phyloP scores from a whole-genome alignment of 2,113 vertebrate species.

The Callionymus lyra region DNA sequence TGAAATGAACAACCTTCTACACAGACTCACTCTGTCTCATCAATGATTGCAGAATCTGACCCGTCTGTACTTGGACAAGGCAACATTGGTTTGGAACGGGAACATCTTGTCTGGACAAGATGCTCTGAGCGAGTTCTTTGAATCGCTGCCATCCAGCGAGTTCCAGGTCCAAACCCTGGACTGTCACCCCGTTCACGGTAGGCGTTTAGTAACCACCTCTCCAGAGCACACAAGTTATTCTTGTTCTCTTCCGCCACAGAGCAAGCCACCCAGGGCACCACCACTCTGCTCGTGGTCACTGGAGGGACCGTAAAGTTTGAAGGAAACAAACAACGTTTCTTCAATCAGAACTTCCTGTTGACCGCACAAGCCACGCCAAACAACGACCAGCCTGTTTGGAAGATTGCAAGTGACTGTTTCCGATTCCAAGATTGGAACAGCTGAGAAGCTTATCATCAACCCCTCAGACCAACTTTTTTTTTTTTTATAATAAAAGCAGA shows the following conservation, averaged over 20 bases:
- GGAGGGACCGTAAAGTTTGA: constrained; percentile 91
- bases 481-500: constrained; percentile 29
- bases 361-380: constrained; percentile 81
- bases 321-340: constrained; percentile 88
- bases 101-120: constrained; percentile 85
- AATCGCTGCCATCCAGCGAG: constrained; percentile 91
- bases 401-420: constrained; percentile 95
- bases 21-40: too few relatives aligned
- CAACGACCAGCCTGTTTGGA: constrained; percentile 87
- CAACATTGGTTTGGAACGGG: constrained; percentile 94
- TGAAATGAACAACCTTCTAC: too few relatives aligned
- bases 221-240: neutral
- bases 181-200: constrained; percentile 93
- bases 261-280: constrained; percentile 91
- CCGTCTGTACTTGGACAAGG: constrained; percentile 87
- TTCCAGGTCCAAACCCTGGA: constrained; percentile 87
- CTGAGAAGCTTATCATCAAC: constrained; percentile 39
- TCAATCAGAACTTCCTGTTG: constrained; percentile 93
- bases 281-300: constrained; percentile 85
- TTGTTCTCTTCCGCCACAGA: constrained; percentile 64
- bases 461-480: neutral
- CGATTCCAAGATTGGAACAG: constrained; percentile 92
- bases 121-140: constrained; percentile 87
- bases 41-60: constrained; percentile 70
- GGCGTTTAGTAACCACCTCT: neutral